phyloP scores from a whole-genome alignment of 2,797 vertebrate species.

The Halcyon badia region DNA sequence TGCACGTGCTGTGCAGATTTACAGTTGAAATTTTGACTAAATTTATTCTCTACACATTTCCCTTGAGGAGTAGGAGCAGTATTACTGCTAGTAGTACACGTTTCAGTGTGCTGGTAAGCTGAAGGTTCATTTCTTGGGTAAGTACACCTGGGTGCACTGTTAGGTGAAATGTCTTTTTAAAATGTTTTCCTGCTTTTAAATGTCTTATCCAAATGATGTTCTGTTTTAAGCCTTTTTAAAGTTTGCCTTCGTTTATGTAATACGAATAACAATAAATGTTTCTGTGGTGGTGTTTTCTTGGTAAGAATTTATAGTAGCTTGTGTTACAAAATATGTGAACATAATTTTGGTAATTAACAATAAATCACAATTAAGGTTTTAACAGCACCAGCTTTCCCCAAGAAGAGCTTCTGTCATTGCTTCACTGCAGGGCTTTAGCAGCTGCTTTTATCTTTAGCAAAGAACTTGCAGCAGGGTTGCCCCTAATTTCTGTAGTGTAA shows the following conservation, averaged over 20 bases:
- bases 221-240: constrained; percentile 53
- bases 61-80: constrained; percentile 84
- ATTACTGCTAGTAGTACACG: constrained; percentile 82
- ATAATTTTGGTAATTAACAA: constrained; percentile 39
- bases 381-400: constrained; percentile 82
- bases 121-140: constrained; percentile 83
- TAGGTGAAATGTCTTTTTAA: constrained; percentile 74
- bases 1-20: constrained; percentile 76
- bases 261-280: constrained; percentile 63
- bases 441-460: constrained; percentile 44
- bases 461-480: constrained; percentile 33
- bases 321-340: constrained; percentile 19
- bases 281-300: constrained; percentile 65
- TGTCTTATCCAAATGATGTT: constrained; percentile 24
- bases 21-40: constrained; percentile 81
- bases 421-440: constrained; percentile 85
- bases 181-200: constrained; percentile 55
- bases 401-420: constrained; percentile 95
- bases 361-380: constrained; percentile 61
- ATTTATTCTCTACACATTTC: constrained; percentile 84
- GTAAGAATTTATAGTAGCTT: constrained; percentile 60
- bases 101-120: constrained; percentile 85
- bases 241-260: constrained; percentile 70
- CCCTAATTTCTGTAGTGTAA: constrained; percentile 26
- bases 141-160: constrained; percentile 81